phyloP scores from a whole-genome alignment of 2,797 vertebrate genomes.

The Betta splendens region DNA sequence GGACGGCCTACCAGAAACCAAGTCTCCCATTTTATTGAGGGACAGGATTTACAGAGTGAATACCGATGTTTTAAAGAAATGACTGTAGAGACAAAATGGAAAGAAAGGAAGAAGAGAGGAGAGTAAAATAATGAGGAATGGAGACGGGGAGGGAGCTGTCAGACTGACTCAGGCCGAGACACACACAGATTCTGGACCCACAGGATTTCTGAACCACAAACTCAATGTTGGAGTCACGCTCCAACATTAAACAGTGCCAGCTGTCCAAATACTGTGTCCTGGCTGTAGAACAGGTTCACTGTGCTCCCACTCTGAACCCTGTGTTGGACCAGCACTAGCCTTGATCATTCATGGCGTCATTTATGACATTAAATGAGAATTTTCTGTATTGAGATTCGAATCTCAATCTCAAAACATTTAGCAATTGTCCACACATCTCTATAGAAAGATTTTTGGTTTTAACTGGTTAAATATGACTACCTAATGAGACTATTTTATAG shows the following conservation, averaged over 20 bases:
- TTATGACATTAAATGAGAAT: too few species aligned
- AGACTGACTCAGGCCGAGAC: conserved; percentile 35
- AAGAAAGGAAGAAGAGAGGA: neutral
- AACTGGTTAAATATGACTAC: too few species aligned
- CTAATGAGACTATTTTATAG: too few species aligned
- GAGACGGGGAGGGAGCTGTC: conserved; percentile 9
- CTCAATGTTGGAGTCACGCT: conserved; percentile 78
- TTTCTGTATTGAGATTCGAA: too few species aligned
- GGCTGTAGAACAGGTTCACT: conserved; percentile 64
- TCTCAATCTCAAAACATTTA: too few species aligned
- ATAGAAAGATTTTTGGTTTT: too few species aligned
- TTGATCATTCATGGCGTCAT: conserved; percentile 30
- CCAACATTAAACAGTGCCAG: conserved; percentile 84
- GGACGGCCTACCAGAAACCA: conserved; percentile 49
- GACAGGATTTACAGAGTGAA: conserved; percentile 47
- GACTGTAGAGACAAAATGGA: too few species aligned
- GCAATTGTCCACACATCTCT: too few species aligned
- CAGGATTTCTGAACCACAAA: conserved; percentile 62
- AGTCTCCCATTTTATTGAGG: conserved; percentile 59
- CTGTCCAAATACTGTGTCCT: conserved; percentile 77
- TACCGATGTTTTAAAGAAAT: conserved; percentile 37
- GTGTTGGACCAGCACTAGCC: conserved; percentile 46
- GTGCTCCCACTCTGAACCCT: conserved; percentile 55
- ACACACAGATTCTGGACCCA: conserved; percentile 35
- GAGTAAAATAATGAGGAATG: conserved; percentile 2